phyloP scores from a whole-genome alignment of 2,888 invertebrate species.

The Allygus modestus region DNA sequence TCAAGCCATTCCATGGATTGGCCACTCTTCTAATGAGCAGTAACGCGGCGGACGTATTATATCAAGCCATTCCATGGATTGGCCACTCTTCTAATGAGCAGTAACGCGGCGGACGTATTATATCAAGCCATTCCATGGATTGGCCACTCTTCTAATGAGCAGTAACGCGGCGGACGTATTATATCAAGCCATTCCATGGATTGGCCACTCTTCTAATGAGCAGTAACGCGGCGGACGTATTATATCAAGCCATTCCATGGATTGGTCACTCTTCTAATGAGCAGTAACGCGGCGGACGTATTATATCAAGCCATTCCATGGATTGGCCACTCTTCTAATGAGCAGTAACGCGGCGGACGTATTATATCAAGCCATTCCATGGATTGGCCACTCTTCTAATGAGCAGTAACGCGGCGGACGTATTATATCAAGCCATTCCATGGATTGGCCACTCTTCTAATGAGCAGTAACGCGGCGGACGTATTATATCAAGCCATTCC shows the following conservation, averaged over 20 bases:
- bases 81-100: conserved; percentile 15
- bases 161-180: not conserved
- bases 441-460: conserved; percentile 14
- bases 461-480: not conserved
- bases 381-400: conserved; percentile 14
- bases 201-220: conserved; percentile 20
- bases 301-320: conserved; percentile 14
- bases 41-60: conserved; percentile 2
- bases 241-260: conserved; percentile 14
- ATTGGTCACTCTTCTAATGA: conserved; percentile 7
- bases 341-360: not conserved
- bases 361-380: conserved; percentile 20
- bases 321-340: conserved; percentile 20
- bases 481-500: conserved; percentile 20
- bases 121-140: conserved; percentile 14
- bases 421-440: conserved; percentile 20
- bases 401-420: not conserved
- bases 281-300: not conserved
- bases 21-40: conserved; percentile 10
- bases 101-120: not conserved
- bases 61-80: conserved; percentile 14
- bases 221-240: not conserved
- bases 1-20: conserved; percentile 14
- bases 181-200: conserved; percentile 14
- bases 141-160: conserved; percentile 20